Evolutionary conservation across 2,797 vertebrate species (phyloP), one percentile per base, ranked within the genome.

Genomic region (Phoxinus dragarum): DNA sequence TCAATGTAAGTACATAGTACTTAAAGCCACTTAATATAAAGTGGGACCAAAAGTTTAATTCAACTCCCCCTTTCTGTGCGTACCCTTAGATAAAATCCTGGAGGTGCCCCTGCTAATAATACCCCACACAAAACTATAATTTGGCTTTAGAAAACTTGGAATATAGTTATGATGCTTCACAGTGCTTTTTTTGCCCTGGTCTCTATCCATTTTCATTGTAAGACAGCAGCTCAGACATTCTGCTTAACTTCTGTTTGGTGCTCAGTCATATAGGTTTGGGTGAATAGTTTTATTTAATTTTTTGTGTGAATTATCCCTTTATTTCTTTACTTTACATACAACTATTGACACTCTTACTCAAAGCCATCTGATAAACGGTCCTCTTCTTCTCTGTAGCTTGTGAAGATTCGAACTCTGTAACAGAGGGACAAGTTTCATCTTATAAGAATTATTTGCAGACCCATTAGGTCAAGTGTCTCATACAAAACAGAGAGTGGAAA

Each of bases 341-440:
- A 68, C 14, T 61, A 76, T 38, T 75, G 31, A 71, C 27, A 54
- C 83, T 83, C 97, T 97, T 97, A 98, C 97, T 98, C 93, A 98
- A 90, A 89, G 97, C 97, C 97, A 98, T 98, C 94, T 98, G 97
- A 94, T 98, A 98, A 92, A 98, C 97, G 21, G 97, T 98, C 93
- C 97, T 94, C 94, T 98, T 97, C 94, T 98, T 98, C 93, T 98
- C 97, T 78, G 97, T 95, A 90, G 96, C 95, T 90, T 97, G 96
- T 19, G 96, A 92, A 5, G 97, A 94, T 89, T 98, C 97, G 36
- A 97, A 97, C 90, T 98, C 97, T 98, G 90, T 78, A 88, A 72
- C 77, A 64, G 67, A 81, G 14, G 21, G 77, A 84, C 38, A 77
- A 17, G 23, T 36, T 80, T 85, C 16, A 85, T 64, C 4, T 52